phyloP scores from a whole-genome alignment of 1,140 invertebrate species.

The Eurosta solidaginis region DNA sequence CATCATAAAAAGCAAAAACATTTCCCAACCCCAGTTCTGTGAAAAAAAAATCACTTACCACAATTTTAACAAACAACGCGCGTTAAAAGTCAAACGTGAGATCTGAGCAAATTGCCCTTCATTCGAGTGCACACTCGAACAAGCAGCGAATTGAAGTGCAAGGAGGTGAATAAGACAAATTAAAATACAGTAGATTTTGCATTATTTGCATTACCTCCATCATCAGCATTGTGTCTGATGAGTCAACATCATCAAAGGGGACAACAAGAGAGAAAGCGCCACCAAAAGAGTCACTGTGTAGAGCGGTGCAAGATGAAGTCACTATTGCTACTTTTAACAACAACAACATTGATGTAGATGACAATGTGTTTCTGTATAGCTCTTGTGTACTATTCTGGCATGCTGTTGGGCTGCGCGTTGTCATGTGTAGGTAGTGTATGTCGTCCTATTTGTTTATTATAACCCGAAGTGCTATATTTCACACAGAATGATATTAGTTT shows the following conservation, averaged over 20 bases:
- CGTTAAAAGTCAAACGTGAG: background rate
- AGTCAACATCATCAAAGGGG: slow-evolving; percentile 40
- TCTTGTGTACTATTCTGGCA: no score
- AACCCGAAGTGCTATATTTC: no score
- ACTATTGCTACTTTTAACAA: no score
- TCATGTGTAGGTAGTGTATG: no score
- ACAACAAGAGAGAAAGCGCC: slow-evolving; percentile 44
- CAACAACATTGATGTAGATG: background rate
- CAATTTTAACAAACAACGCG: background rate
- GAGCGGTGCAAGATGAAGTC: no score
- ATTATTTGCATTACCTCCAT: slow-evolving; percentile 58
- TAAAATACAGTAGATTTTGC: slow-evolving; percentile 30
- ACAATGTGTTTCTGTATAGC: background rate
- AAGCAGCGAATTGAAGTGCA: background rate
- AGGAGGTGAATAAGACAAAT: background rate
- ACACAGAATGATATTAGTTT: no score
- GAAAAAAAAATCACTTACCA: background rate
- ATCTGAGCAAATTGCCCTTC: background rate
- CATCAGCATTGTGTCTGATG: slow-evolving; percentile 40
- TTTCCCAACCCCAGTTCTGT: background rate
- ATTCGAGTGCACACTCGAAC: background rate
- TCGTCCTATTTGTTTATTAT: no score
- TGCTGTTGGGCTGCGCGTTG: no score
- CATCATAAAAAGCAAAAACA: background rate
- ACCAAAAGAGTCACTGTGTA: slow-evolving; percentile 33